phyloP scores from a whole-genome alignment of 2,888 invertebrate species.

The Metacarcinus magister region DNA sequence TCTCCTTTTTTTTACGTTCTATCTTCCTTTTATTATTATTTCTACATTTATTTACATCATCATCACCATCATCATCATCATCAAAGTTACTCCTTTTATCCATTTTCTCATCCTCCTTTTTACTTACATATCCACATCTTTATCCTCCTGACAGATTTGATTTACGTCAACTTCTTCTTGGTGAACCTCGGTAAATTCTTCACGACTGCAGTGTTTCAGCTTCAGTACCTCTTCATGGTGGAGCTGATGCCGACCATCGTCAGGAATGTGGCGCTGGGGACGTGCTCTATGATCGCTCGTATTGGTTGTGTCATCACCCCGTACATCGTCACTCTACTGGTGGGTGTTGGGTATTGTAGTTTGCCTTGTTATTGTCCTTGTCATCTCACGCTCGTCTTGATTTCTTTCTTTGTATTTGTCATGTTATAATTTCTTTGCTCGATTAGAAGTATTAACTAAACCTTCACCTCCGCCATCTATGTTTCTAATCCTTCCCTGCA shows the following conservation, averaged over 20 bases:
- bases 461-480: neutral
- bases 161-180: conserved; percentile 87
- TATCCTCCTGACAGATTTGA: neutral
- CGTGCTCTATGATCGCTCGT: conserved; percentile 93
- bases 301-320: conserved; percentile 94
- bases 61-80: neutral
- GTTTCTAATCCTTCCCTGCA: too few relatives aligned
- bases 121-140: neutral
- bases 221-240: conserved; percentile 93
- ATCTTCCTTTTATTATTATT: neutral
- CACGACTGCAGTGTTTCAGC: conserved; percentile 92
- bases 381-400: neutral
- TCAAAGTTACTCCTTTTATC: neutral
- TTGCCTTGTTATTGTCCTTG: neutral
- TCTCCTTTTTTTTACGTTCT: neutral
- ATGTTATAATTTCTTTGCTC: too few relatives aligned
- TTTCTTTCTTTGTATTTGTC: too few relatives aligned
- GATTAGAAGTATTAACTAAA: too few relatives aligned
- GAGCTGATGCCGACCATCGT: conserved; percentile 95
- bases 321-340: conserved; percentile 88
- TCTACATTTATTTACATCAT: neutral
- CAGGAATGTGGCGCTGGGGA: conserved; percentile 93
- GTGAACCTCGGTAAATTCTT: conserved; percentile 92
- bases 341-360: neutral
- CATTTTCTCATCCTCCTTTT: neutral